These are phyloP conservation scores for Dolichallabes microphthalmus DNA, from an alignment of 2,113 vertebrate genomes.

Conservation along the genomic window DNA sequence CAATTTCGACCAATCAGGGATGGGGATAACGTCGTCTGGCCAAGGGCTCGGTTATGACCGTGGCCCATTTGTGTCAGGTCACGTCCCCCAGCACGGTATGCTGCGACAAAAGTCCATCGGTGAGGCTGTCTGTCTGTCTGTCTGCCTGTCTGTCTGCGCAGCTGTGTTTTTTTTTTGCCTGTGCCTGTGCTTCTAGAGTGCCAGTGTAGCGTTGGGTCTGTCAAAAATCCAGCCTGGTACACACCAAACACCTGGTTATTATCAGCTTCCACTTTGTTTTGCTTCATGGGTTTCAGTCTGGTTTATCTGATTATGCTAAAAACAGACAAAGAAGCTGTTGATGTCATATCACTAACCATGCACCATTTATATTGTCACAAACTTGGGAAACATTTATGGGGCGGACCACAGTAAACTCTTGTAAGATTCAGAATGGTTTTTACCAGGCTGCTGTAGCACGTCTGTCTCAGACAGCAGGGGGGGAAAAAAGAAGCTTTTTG, in stretches of 20 bases:
- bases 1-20: slow-evolving; percentile 80
- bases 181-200: slow-evolving; percentile 58
- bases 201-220: slow-evolving; percentile 21
- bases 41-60: slow-evolving; percentile 80
- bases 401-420: neutral
- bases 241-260: neutral
- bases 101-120: slow-evolving; percentile 90
- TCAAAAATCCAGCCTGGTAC: slow-evolving; percentile 7
- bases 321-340: neutral
- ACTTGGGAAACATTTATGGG: neutral
- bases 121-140: slow-evolving; percentile 76
- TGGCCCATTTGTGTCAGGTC: slow-evolving; percentile 79
- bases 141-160: slow-evolving; percentile 66
- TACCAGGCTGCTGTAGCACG: neutral
- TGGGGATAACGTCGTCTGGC: slow-evolving; percentile 71
- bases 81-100: slow-evolving; percentile 80
- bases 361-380: no score
- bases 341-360: neutral
- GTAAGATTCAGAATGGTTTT: neutral
- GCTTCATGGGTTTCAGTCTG: neutral
- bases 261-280: slow-evolving; percentile 1
- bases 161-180: slow-evolving; percentile 53
- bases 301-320: neutral
- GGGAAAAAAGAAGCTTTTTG: neutral
- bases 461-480: neutral